Evolutionary conservation across 2,888 invertebrate genomes (phyloP).

Genomic region (Sinohyriopsis cumingii): DNA sequence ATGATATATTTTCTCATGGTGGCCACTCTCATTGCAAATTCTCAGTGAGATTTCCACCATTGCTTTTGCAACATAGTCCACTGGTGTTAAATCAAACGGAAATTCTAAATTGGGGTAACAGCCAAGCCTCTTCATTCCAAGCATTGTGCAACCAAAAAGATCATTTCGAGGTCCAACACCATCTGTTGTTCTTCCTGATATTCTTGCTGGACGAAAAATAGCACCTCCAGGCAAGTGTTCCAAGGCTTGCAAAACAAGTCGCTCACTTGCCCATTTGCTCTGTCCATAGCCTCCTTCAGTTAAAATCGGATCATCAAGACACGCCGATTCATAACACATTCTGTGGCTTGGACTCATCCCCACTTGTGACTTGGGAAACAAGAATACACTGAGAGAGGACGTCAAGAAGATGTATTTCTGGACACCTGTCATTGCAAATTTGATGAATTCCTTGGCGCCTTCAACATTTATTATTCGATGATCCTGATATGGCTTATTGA

Average conservation of each 20-base stretch:
- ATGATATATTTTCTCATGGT: conserved; percentile 39
- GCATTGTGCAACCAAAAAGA: conserved; percentile 42
- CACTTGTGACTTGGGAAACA: conserved; percentile 37
- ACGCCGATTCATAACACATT: conserved; percentile 38
- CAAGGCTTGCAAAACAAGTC: conserved; percentile 46
- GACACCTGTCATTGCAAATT: conserved; percentile 45
- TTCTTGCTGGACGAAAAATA: conserved; percentile 50
- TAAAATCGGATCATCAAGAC: conserved; percentile 40
- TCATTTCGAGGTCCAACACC: conserved; percentile 50
- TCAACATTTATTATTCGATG: conserved; percentile 47
- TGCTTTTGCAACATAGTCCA: conserved; percentile 48
- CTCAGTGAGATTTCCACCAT: conserved; percentile 48
- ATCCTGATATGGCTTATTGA: conserved; percentile 49
- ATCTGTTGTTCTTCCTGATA: conserved; percentile 42
- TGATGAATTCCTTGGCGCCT: conserved; percentile 49
- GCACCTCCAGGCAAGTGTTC: conserved; percentile 51
- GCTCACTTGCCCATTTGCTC: conserved; percentile 57
- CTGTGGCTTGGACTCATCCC: conserved; percentile 7
- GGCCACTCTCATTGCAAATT: conserved; percentile 21
- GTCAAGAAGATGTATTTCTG: conserved; percentile 51
- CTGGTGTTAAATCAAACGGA: conserved; percentile 54
- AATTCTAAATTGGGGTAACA: conserved; percentile 49
- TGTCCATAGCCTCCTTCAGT: conserved; percentile 52
- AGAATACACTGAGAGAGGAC: conserved; percentile 52
- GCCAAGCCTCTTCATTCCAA: conserved; percentile 47